These are phyloP conservation scores for Gracilinanus agilis DNA, from an alignment of 2,113 vertebrate species.

Conservation along the genomic window DNA sequence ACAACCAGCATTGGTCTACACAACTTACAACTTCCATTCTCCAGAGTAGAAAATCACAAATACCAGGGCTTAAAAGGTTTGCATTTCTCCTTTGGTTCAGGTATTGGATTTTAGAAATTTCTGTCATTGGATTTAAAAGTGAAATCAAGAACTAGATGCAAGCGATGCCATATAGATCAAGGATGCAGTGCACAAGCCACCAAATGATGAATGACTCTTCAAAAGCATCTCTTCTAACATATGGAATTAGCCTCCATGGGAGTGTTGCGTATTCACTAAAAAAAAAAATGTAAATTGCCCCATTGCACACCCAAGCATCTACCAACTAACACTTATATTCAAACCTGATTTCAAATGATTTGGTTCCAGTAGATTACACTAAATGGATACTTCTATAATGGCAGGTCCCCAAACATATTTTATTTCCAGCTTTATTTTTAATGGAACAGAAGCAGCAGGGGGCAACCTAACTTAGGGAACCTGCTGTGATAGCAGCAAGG, in stretches of 20 bases:
- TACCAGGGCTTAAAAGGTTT: not conserved
- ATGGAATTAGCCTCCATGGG: rapidly evolving
- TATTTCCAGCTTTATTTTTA: constrained; percentile 59
- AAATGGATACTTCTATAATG: constrained; percentile 16
- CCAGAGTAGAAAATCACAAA: not conserved
- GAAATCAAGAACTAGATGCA: not conserved
- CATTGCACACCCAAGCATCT: not conserved
- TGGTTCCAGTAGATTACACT: constrained; percentile 19
- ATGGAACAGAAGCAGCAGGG: constrained; percentile 82
- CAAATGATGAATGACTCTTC: not conserved
- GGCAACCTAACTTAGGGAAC: constrained; percentile 82
- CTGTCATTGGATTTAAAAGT: not conserved
- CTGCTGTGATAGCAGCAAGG: constrained; percentile 47
- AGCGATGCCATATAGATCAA: not conserved
- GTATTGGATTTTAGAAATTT: not conserved
- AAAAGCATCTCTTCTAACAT: constrained; percentile 7
- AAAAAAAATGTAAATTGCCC: not conserved
- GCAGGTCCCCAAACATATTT: constrained; percentile 56
- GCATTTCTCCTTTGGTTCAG: not conserved
- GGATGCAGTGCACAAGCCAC: not conserved
- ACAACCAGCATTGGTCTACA: not conserved
- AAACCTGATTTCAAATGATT: constrained; percentile 9
- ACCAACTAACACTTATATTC: constrained; percentile 3
- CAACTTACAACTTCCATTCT: not conserved
- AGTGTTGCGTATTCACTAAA: too few species aligned